A percentile compares a stretch with the other conserved stretches of the same genome.
Conservation (phyloP, 2,888 invertebrate genomes). For the Lydus trimaculatus region DNA sequence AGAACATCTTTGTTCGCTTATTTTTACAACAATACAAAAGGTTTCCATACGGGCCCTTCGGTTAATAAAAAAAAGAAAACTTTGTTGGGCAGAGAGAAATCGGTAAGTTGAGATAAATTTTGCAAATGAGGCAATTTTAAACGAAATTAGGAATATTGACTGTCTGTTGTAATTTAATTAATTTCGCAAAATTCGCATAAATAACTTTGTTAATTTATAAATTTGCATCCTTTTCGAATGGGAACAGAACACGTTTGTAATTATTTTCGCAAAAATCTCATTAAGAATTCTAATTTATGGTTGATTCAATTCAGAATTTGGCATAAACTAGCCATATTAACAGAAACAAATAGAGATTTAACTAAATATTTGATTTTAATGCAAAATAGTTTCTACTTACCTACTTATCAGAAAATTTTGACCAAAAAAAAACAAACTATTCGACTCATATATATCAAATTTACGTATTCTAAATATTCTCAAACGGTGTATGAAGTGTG, state of each 20-base stretch:
- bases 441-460: not conserved
- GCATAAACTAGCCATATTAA: not conserved
- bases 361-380: not conserved
- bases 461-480: not conserved
- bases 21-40: not conserved
- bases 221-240: not conserved
- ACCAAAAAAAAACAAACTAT: not conserved
- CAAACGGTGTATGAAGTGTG: slow-evolving; percentile 10
- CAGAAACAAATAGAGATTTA: not conserved
- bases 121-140: no score
- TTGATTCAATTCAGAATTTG: not conserved
- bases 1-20: not conserved
- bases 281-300: not conserved
- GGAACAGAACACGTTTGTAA: not conserved
- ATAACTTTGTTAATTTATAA: not conserved
- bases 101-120: not conserved
- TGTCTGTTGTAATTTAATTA: not conserved
- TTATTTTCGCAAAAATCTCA: not conserved
- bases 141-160: not conserved
- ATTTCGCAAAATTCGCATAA: no score
- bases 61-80: not conserved
- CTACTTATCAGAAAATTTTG: no score
- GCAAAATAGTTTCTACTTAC: not conserved
- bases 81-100: not conserved
- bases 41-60: not conserved